Conservation (phyloP, 2,113 vertebrate genomes). For the Nipponia nippon region DNA sequence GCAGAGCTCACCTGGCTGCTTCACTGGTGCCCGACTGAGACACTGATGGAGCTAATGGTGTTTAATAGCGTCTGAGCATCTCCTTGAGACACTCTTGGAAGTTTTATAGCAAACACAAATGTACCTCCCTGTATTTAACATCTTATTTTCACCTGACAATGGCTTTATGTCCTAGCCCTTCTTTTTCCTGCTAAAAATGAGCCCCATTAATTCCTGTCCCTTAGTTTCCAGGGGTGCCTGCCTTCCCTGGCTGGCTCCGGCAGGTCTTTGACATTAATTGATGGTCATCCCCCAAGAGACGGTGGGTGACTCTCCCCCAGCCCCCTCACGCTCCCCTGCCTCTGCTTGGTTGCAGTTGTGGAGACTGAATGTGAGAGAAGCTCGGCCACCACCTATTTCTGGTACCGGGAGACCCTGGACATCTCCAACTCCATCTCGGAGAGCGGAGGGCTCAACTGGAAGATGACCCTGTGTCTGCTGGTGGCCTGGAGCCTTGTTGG, state of each 20-base stretch:
- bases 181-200: background rate
- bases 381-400: conserved; percentile 98
- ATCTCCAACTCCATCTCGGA: conserved; percentile 93
- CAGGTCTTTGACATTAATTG: background rate
- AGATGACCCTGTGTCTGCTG: conserved; percentile 91
- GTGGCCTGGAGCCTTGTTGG: conserved; percentile 93
- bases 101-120: background rate
- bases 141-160: background rate
- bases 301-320: background rate
- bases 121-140: background rate
- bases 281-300: background rate
- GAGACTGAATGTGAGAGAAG: conserved; percentile 94
- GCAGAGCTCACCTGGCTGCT: background rate
- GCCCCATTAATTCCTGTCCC: background rate
- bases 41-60: background rate
- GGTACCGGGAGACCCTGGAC: conserved; percentile 94
- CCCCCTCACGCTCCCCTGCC: background rate
- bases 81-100: background rate
- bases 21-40: background rate
- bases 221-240: background rate
- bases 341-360: conserved; percentile 75
- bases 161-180: background rate
- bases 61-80: background rate
- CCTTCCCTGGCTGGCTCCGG: background rate
- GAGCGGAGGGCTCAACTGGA: conserved; percentile 95